phyloP scores from a whole-genome alignment of 2,113 vertebrate species.

The Trogon surrucura region DNA sequence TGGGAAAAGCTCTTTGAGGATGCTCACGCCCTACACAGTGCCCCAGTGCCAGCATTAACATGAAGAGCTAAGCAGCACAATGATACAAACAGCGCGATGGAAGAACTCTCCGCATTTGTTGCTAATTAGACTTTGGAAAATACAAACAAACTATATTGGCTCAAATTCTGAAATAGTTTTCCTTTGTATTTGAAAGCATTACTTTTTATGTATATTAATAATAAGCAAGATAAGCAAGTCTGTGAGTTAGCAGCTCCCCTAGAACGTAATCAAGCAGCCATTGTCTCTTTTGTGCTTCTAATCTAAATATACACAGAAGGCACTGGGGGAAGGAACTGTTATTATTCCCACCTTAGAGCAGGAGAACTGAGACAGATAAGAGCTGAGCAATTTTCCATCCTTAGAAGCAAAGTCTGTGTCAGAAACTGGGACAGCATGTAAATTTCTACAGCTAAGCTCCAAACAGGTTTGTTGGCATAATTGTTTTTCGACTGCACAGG shows the following conservation, averaged over 20 bases:
- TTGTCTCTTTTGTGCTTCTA: conserved; percentile 8
- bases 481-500: not conserved
- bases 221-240: not conserved
- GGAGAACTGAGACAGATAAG: conserved; percentile 51
- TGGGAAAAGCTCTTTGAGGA: not conserved
- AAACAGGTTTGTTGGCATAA: conserved; percentile 30
- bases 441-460: conserved; percentile 32
- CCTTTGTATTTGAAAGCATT: not conserved
- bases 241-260: not conserved
- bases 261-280: not conserved
- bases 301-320: conserved; percentile 36
- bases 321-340: conserved; percentile 19
- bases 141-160: not conserved
- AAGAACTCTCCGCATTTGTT: not conserved
- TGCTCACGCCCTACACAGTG: not conserved
- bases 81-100: fast-evolving
- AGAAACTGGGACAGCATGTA: conserved; percentile 50
- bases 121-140: not conserved
- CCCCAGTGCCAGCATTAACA: not conserved
- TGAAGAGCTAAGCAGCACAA: not conserved
- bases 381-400: conserved; percentile 43
- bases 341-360: conserved; percentile 9
- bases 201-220: not conserved
- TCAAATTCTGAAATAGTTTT: not conserved
- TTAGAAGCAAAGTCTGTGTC: conserved; percentile 22